Evolutionary conservation across 2,113 vertebrate species (phyloP), one percentile per base, ranked within the genome.

Genomic region (Petrocephalus zakoni): DNA sequence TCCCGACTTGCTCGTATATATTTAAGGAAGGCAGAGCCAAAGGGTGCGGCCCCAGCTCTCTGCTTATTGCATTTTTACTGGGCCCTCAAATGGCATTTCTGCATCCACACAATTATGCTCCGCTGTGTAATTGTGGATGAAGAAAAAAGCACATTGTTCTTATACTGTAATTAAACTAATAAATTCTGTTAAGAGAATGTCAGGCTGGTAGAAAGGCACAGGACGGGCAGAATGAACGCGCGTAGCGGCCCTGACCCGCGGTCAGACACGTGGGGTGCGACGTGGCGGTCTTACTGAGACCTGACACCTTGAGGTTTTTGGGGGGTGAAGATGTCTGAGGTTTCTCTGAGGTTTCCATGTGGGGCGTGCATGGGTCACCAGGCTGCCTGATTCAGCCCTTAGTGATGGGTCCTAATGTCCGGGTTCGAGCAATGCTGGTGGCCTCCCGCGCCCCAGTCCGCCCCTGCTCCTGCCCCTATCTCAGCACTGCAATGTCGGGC

Each of bases 111-210:
- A 9, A 83, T 83, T 47, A 83, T 49, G 81, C 42, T 83, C 46
- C 9, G 10, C 46, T 83, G n/a, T 49, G 21, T 22, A 83, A 22
- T 13, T 22, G 42, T 11, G 81, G 42, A 49, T 49, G 10, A 83
- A 17, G 61, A 68, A 83, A 47, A 83, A 49, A 46, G 5, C 34
- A 37, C 37, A 49, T 46, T 83, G 46, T 83, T 49, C 46, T 49
- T n/a, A 49, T 49, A n/a, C 78, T 83, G 78, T 83, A 46, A 83
- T 49, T 83, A 49, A 83, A 83, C 46, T 49, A 83, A 83, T 83
- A 83, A 49, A 83, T 83, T 7, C 17, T 49, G 81, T 83, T 83
- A n/a, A n/a, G n/a, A n/a, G n/a, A n/a, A 15, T 85, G 84, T 81
- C 34, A 37, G 37, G 11, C 34, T 81, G 75, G 34, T n/a, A 85